Evolutionary conservation across 2,113 vertebrate species (phyloP).

Genomic region (Ceyx melanurus): DNA sequence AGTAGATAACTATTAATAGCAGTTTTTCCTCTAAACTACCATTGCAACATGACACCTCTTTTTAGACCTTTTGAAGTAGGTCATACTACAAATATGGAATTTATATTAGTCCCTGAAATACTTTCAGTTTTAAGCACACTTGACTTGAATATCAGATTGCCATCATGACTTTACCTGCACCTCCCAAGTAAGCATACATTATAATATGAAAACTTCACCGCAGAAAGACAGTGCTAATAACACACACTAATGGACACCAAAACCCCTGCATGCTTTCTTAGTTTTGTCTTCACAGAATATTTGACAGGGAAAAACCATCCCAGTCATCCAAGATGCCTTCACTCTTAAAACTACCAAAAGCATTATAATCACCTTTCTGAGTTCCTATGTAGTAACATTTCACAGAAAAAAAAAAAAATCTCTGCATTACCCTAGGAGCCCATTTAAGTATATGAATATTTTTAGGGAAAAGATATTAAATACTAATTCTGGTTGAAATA

Average conservation of each 20-base stretch:
- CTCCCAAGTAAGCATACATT: not conserved
- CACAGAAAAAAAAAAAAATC: not conserved
- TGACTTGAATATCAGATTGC: not conserved
- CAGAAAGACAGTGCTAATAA: not conserved
- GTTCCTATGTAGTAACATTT: not conserved
- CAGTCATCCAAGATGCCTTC: not conserved
- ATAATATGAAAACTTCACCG: not conserved
- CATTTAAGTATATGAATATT: not conserved
- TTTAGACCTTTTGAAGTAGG: not conserved
- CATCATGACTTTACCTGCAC: not conserved
- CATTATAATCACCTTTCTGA: not conserved
- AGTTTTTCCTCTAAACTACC: not conserved
- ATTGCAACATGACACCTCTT: not conserved
- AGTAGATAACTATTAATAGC: not conserved
- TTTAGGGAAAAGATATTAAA: not conserved
- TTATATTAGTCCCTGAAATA: not conserved
- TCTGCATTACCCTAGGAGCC: not conserved
- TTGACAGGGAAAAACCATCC: not conserved
- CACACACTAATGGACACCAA: not conserved
- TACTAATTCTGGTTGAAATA: not conserved
- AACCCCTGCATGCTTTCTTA: not conserved
- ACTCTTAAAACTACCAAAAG: not conserved
- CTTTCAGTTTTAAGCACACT: not conserved
- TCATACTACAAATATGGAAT: not conserved
- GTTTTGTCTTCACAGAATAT: not conserved